Evolutionary conservation across 2,113 vertebrate species (phyloP).

Genomic region (Centropus bengalensis): DNA sequence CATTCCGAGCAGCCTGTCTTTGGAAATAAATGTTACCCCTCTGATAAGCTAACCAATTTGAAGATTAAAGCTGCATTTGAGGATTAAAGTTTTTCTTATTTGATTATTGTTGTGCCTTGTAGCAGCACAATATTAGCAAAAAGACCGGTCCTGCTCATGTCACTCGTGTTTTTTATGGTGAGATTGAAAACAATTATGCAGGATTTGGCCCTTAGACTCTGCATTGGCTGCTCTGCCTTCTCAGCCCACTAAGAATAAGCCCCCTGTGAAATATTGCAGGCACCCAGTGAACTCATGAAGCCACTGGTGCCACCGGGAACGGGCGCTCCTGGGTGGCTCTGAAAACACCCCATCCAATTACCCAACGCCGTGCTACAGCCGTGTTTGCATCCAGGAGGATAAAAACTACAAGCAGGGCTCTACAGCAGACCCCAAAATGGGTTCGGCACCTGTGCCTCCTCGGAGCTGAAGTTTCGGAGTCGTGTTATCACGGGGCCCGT

Average conservation of each 20-base stretch:
- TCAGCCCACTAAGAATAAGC: conserved; percentile 79
- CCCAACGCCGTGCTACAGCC: neutral
- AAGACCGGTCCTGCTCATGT: conserved; percentile 21
- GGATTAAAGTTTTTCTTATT: conserved; percentile 66
- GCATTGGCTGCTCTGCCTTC: conserved; percentile 60
- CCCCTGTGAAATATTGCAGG: conserved; percentile 72
- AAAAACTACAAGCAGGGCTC: conserved; percentile 52
- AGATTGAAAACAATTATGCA: neutral
- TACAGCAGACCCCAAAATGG: conserved; percentile 44
- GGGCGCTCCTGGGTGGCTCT: conserved; percentile 12
- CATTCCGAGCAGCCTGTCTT: conserved; percentile 41
- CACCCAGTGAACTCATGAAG: neutral
- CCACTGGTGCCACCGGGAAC: conserved; percentile 6
- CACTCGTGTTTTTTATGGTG: neutral
- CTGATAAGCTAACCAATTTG: conserved; percentile 62
- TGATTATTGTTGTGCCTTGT: conserved; percentile 41
- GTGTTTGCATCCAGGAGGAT: neutral
- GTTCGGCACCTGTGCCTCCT: conserved; percentile 64
- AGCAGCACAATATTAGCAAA: conserved; percentile 47
- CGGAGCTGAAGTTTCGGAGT: conserved; percentile 35
- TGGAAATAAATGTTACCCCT: conserved; percentile 55
- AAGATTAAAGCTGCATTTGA: conserved; percentile 64
- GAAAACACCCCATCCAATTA: conserved; percentile 55
- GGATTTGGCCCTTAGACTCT: conserved; percentile 16
- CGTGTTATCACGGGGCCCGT: conserved; percentile 58